These are phyloP conservation scores for Dryobotodes eremita DNA, from an alignment of 2,888 invertebrate genomes.

Conservation along the genomic window DNA sequence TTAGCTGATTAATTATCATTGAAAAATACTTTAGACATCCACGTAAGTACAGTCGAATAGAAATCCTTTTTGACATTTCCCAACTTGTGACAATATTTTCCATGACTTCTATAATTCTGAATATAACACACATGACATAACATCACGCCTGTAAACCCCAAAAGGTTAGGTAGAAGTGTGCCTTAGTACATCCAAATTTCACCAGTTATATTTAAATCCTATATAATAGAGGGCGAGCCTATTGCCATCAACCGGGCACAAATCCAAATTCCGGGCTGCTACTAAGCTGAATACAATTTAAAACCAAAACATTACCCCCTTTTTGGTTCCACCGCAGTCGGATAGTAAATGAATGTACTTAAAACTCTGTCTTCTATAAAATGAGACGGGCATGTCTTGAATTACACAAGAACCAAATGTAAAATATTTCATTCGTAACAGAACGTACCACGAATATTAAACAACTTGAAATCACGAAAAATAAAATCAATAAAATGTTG, in stretches of 20 bases:
- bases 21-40: not conserved
- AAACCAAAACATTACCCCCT: not conserved
- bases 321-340: not conserved
- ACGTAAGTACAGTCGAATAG: conserved; percentile 1
- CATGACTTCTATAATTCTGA: not conserved
- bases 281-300: too few relatives aligned
- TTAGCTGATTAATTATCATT: not conserved
- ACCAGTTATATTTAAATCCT: too few relatives aligned
- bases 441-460: not conserved
- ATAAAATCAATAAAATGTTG: conserved; percentile 40
- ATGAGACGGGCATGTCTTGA: not conserved
- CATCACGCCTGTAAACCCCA: too few relatives aligned
- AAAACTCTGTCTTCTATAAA: too few relatives aligned
- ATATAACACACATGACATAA: too few relatives aligned
- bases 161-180: too few relatives aligned
- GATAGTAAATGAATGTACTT: not conserved
- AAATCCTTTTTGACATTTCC: not conserved
- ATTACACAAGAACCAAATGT: conserved; percentile 10
- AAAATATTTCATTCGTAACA: conserved; percentile 11
- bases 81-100: not conserved
- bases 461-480: conserved; percentile 10
- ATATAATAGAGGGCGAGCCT: too few relatives aligned
- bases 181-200: too few relatives aligned
- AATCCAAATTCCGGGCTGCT: too few relatives aligned
- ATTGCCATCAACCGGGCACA: too few relatives aligned